Evolutionary conservation across 2,797 vertebrate species (phyloP).

Genomic region (Siniperca undulata): DNA sequence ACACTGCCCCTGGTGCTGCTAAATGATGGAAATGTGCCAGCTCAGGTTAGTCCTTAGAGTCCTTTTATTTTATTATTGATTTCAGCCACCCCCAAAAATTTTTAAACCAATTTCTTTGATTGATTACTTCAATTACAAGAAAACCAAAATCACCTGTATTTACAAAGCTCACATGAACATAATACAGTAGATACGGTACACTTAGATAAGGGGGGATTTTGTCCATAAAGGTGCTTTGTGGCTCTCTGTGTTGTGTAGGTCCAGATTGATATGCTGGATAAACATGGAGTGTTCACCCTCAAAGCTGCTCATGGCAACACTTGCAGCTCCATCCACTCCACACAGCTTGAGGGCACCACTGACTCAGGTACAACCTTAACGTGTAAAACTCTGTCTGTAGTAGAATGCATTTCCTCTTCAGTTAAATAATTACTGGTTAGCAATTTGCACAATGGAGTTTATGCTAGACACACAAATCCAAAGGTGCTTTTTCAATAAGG

Average conservation of each 20-base stretch:
- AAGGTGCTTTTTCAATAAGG: background rate
- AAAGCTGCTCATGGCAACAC: conserved; percentile 76
- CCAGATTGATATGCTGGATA: conserved; percentile 86
- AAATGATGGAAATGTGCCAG: conserved; percentile 83
- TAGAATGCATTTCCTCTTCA: background rate
- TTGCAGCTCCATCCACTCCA: conserved; percentile 70
- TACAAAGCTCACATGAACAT: background rate
- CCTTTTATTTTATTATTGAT: background rate
- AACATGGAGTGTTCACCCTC: conserved; percentile 84
- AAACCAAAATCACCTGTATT: background rate
- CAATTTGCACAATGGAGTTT: background rate
- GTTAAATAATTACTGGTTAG: background rate
- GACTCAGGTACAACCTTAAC: conserved; percentile 71
- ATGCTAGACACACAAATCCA: background rate
- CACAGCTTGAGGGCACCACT: conserved; percentile 47
- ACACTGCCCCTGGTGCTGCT: conserved; percentile 86
- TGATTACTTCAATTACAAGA: background rate
- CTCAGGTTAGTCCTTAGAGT: conserved; percentile 79
- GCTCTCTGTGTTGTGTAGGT: conserved; percentile 79
- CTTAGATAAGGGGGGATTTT: background rate
- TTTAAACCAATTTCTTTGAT: background rate
- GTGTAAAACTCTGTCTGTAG: background rate
- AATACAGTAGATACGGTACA: background rate
- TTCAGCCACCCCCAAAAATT: background rate
- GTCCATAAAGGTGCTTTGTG: background rate